Percentiles rank a stretch among this genome's conserved stretches.
Evolutionary conservation across 2,888 invertebrate genomes (phyloP).

Genomic region (Sarcophaga carnaria): DNA sequence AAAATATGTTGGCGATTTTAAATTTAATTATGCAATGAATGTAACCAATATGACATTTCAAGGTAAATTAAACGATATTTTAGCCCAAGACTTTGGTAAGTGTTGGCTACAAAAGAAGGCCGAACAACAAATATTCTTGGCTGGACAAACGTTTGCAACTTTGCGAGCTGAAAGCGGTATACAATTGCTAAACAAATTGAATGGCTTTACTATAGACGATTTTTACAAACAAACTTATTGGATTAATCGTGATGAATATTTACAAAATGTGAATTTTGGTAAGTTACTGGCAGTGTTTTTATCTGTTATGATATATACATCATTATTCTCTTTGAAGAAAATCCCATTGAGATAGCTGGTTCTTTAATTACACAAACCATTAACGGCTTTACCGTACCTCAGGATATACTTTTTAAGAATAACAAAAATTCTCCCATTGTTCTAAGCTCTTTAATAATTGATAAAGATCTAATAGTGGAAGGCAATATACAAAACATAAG

Average conservation of each 20-base stretch:
- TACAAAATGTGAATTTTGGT: conserved; percentile 82
- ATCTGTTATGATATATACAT: neutral
- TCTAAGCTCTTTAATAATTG: conserved; percentile 71
- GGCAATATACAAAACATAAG: conserved; percentile 72
- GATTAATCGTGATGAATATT: conserved; percentile 82
- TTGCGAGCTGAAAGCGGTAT: conserved; percentile 72
- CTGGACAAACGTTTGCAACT: conserved; percentile 74
- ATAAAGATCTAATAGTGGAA: conserved; percentile 70
- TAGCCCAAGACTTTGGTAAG: conserved; percentile 79
- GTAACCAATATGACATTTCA: conserved; percentile 81
- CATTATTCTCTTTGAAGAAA: conserved; percentile 70
- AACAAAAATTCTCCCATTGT: conserved; percentile 72
- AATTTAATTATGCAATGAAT: conserved; percentile 76
- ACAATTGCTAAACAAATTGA: conserved; percentile 78
- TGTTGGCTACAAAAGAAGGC: conserved; percentile 80
- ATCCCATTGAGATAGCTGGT: conserved; percentile 74
- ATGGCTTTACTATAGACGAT: conserved; percentile 81
- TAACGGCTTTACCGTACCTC: conserved; percentile 80
- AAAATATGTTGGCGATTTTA: conserved; percentile 77
- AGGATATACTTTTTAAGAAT: conserved; percentile 81
- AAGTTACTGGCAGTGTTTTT: conserved; percentile 55
- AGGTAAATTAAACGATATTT: conserved; percentile 81
- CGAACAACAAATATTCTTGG: conserved; percentile 76
- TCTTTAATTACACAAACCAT: conserved; percentile 76
- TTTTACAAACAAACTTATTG: conserved; percentile 82